Evolutionary conservation across 2,888 invertebrate genomes (phyloP), one percentile per base, ranked within the genome.

Genomic region (Ferrisia virgata): DNA sequence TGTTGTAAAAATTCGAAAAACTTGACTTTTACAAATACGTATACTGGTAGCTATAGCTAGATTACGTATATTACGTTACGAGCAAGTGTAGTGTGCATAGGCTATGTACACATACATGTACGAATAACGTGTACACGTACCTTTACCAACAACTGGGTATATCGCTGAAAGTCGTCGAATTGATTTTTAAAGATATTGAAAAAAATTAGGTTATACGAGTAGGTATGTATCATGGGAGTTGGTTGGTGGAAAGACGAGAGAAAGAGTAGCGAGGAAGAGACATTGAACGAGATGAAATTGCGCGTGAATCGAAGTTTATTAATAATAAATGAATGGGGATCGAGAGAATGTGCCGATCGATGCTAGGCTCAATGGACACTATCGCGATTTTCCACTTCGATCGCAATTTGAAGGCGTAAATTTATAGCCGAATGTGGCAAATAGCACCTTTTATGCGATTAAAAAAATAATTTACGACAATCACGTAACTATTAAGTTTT

Each of bases 381-480:
- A 22, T 8, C 22, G 13, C 58, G 28, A 64, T n/a, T 25, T 39
- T 39, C 39, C 11, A 8, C 39, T 8, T 8, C 11, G 58, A 28
- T 11, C 28, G 58, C 2, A 5, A 5, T 2, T n/a, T 11, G 58
- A 28, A 64, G 58, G 58, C 28, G 58, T 47, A 47, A 64, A 64
- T 64, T 64, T 64, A 64, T 64, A 28, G 58, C 58, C 25, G 13
- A 28, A 64, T 64, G 58, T 64, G 58, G 58, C 58, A 64, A 64
- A 64, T 64, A 64, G n/a, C n/a, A n/a, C n/a, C n/a, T n/a, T n/a
- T n/a, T 64, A 64, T 25, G 58, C 58, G 58, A 64, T 64, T n/a
- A n/a, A 64, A 64, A 64, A 64, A 64, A 64, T 64, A 64, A 64
- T 64, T 64, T 64, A 64, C 58, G 58, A 64, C 18, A 47, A 47